These are phyloP conservation scores for Athalia cordata DNA, from an alignment of 2,888 invertebrate species.

Conservation along the genomic window DNA sequence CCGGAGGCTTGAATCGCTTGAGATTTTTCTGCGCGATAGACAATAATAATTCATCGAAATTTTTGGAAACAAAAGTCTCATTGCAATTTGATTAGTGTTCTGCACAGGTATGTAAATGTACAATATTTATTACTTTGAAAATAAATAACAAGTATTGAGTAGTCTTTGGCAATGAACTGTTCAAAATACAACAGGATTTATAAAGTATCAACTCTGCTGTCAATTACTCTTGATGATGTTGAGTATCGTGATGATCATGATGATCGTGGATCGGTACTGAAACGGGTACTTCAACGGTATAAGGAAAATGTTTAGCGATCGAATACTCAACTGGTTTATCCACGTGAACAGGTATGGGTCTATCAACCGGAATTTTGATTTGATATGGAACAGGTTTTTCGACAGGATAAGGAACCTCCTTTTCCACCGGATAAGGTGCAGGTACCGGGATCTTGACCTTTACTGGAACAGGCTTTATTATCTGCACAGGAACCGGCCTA, in stretches of 20 bases:
- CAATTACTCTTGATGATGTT: neutral
- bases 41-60: too few relatives aligned
- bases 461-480: slow-evolving; percentile 81
- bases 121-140: neutral
- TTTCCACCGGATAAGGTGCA: slow-evolving; percentile 83
- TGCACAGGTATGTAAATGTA: too few relatives aligned
- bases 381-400: slow-evolving; percentile 83
- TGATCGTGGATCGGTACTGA: slow-evolving; percentile 78
- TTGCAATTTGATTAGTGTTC: too few relatives aligned
- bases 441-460: slow-evolving; percentile 82
- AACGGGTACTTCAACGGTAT: slow-evolving; percentile 81
- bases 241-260: slow-evolving; percentile 62
- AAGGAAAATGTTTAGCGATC: slow-evolving; percentile 71
- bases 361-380: slow-evolving; percentile 79
- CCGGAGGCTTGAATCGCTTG: too few relatives aligned
- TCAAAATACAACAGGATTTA: neutral
- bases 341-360: slow-evolving; percentile 57
- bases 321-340: slow-evolving; percentile 65
- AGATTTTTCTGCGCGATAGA: too few relatives aligned
- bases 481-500: slow-evolving; percentile 79
- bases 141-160: neutral
- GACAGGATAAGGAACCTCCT: slow-evolving; percentile 84
- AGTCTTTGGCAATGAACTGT: neutral
- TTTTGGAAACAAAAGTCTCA: too few relatives aligned
- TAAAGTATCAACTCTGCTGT: neutral